Base-by-base conservation (phyloP, 2,888 invertebrate genomes). In the Polyploca ridens region DNA sequence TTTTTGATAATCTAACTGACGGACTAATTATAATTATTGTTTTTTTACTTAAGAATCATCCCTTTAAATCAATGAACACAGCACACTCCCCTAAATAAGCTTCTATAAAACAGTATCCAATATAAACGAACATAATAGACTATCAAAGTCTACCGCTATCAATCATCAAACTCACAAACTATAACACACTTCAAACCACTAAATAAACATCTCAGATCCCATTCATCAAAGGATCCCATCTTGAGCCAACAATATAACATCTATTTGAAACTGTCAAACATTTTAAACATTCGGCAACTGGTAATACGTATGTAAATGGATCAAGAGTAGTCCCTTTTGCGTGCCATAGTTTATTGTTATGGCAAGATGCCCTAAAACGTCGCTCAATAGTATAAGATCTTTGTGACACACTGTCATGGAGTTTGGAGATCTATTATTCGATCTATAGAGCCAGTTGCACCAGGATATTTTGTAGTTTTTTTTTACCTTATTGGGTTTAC, bases 261-360 rank as follows among this genome's bases (percentile, higher is more conserved):
- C 82, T 78, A 81, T 87, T 86, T 73, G 73, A 80, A 88, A 90
- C 91, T 93, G 93, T 93, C 92, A 92, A 93, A 91, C 89, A 90
- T 88, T 90, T 86, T 81, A 84, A 86, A 81, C 83, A 46, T 46
- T 46, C 46, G n/a, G n/a, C n/a, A 79, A 81, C 83, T 81, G 72
- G 84, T 84, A 85, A 89, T 91, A 84, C 85, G 83, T 90, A 93
- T 93, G 91, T 85, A 87, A 93, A 93, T 93, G 85, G 74, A 71
- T 76, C 77, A 68, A 67, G 76, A 75, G 81, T 77, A 78, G 82
- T 80, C 83, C 84, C 54, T 54, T 54, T 54, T 3, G 16, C 19
- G 54, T 80, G 79, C 79, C 73, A 71, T 83, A 78, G 85, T 91
- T 92, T 93, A 93, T 92, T 93, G 93, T 93, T 91, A 91, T 90